A percentile compares a stretch with the other conserved stretches of the same genome.
phyloP scores from a whole-genome alignment of 2,888 invertebrate genomes.

The Cacoxenus indagator region DNA sequence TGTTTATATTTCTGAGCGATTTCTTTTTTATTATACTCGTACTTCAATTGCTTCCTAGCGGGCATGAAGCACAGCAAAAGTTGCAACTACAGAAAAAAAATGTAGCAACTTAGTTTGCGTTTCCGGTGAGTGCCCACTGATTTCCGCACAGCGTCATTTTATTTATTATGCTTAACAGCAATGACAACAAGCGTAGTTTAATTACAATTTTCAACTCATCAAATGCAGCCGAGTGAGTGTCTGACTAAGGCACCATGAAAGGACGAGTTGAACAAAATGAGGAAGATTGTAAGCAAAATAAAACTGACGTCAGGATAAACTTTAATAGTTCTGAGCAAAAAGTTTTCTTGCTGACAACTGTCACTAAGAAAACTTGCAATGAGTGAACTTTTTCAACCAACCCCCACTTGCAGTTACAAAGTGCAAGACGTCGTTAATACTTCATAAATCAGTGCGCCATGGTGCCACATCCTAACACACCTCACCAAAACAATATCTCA shows the following conservation, averaged over 20 bases:
- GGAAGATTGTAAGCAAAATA: neutral
- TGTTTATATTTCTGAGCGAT: neutral
- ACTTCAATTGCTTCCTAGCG: neutral
- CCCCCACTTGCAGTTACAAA: neutral
- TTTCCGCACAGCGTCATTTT: constrained; percentile 38
- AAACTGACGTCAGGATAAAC: neutral
- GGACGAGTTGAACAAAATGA: neutral
- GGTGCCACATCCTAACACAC: neutral
- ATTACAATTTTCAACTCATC: constrained; percentile 59
- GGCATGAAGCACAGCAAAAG: constrained; percentile 36
- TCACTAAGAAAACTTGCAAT: neutral
- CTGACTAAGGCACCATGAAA: neutral
- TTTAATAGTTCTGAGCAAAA: neutral
- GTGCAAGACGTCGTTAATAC: constrained; percentile 19
- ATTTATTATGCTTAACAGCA: constrained; percentile 50
- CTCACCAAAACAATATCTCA: neutral
- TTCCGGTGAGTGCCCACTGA: neutral
- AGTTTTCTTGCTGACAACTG: neutral
- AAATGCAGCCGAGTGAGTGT: constrained; percentile 45
- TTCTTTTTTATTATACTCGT: neutral
- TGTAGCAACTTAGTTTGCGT: neutral
- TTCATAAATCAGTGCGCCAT: constrained; percentile 43
- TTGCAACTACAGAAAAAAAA: constrained; percentile 45
- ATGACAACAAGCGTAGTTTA: constrained; percentile 61
- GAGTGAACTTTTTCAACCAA: neutral